A percentile compares a stretch with the other conserved stretches of the same genome.
These are phyloP conservation scores for Opisthograptis luteolata DNA, from an alignment of 2,888 invertebrate species.

Conservation along the genomic window DNA sequence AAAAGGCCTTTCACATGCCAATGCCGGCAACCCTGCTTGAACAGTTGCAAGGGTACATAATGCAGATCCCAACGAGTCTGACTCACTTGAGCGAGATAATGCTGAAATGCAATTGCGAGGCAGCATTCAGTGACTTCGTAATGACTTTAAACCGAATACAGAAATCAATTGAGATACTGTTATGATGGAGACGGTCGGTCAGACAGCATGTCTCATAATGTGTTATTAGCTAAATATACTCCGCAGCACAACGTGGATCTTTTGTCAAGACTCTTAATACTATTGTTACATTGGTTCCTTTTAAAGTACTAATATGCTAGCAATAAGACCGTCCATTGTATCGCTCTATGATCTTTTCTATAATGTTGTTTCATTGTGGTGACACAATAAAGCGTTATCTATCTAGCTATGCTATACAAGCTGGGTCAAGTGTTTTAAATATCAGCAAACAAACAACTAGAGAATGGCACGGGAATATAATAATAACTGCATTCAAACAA, in stretches of 20 bases:
- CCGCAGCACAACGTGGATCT: too few species aligned
- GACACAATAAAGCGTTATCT: too few species aligned
- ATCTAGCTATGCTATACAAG: too few species aligned
- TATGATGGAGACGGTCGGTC: slow-evolving; percentile 22
- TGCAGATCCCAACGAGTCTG: slow-evolving; percentile 8
- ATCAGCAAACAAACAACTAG: too few species aligned
- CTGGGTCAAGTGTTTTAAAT: too few species aligned
- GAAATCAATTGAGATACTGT: slow-evolving; percentile 16
- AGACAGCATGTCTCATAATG: slow-evolving; percentile 9
- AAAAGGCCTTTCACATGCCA: slow-evolving; percentile 2
- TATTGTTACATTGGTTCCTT: background rate
- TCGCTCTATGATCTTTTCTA: too few species aligned
- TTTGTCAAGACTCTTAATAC: slow-evolving; percentile 10
- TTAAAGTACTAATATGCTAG: background rate
- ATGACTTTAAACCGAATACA: slow-evolving; percentile 6
- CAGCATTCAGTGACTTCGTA: background rate
- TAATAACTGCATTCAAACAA: background rate
- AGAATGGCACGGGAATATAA: too few species aligned
- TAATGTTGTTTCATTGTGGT: too few species aligned
- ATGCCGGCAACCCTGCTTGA: slow-evolving; percentile 20
- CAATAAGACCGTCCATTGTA: too few species aligned
- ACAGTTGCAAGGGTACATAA: slow-evolving; percentile 5
- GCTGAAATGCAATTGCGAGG: slow-evolving; percentile 6
- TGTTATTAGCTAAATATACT: slow-evolving; percentile 27
- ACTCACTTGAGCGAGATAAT: slow-evolving; percentile 10